Conservation (phyloP, 2,113 vertebrate genomes). For the Ovis aries region ARS-UI_Ramb_v3.0 NC_056054.1:204960001-204960500, state of each 20-base stretch:
- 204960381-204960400: background rate
- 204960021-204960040: background rate
- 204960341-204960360: background rate
- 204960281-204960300: background rate
- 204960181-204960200: background rate
- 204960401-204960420: background rate
- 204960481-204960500: slow-evolving; percentile 1
- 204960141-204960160: slow-evolving; percentile 24
- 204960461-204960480: background rate
- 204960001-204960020: background rate
- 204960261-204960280: background rate
- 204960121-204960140: background rate
- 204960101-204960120: background rate
- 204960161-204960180: background rate
- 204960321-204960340: background rate
- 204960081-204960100: slow-evolving; percentile 24
- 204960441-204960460: slow-evolving; percentile 10
- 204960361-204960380: slow-evolving; percentile 13
- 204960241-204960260: background rate
- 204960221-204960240: slow-evolving; percentile 16
- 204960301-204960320: background rate
- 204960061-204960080: background rate
- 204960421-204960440: background rate
- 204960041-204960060: background rate
- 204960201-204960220: slow-evolving; percentile 1